A percentile compares a stretch with the other conserved stretches of the same genome.
phyloP scores from a whole-genome alignment of 2,888 invertebrate species.

The Noctuana brunneofusca region DNA sequence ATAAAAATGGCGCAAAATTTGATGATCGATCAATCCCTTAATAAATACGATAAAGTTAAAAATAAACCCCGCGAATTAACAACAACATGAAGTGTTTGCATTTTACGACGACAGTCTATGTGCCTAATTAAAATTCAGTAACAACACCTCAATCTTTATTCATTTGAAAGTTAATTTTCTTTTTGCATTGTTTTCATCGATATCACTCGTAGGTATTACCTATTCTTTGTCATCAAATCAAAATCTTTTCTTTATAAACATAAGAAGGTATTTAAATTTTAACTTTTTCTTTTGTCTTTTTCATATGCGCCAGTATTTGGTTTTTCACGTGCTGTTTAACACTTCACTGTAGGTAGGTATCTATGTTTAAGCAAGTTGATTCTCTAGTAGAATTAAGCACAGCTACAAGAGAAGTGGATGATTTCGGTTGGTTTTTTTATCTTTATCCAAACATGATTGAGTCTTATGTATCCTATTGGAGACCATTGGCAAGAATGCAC shows the following conservation, averaged over 20 bases:
- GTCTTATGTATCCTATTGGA: neutral
- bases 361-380: too few species aligned
- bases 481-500: neutral
- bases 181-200: constrained; percentile 12
- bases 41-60: neutral
- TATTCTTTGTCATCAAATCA: constrained; percentile 1
- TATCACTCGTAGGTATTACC: constrained; percentile 7
- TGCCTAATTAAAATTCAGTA: constrained; percentile 11
- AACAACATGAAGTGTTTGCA: neutral
- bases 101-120: neutral
- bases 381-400: too few species aligned
- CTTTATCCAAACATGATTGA: neutral
- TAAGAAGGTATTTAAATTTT: neutral
- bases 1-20: constrained; percentile 10
- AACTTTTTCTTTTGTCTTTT: too few species aligned
- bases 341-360: too few species aligned
- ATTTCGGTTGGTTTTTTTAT: too few species aligned
- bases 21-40: neutral
- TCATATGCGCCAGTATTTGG: neutral
- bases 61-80: neutral
- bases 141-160: neutral
- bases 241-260: neutral
- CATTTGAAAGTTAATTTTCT: constrained; percentile 17
- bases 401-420: too few species aligned
- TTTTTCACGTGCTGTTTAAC: too few species aligned